phyloP scores from a whole-genome alignment of 2,113 vertebrate genomes.

The Cyrtonyx montezumae region DNA sequence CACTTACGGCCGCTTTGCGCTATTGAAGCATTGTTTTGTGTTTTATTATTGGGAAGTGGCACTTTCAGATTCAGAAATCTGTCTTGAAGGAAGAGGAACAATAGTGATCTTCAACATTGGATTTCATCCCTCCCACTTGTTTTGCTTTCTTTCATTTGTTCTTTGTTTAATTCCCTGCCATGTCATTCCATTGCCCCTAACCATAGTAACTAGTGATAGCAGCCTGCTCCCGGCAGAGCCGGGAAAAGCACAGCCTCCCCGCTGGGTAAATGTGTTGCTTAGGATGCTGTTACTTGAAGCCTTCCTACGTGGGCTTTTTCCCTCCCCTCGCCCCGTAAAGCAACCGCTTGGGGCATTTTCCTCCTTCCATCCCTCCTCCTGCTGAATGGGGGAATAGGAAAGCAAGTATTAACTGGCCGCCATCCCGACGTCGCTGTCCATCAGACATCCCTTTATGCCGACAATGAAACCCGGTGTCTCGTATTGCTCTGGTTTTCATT shows the following conservation, averaged over 20 bases:
- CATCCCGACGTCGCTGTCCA: neutral
- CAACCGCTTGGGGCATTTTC: neutral
- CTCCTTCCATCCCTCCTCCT: neutral
- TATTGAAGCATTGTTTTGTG: conserved; percentile 64
- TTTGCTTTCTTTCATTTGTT: conserved; percentile 66
- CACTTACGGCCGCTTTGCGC: neutral
- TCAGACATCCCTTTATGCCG: neutral
- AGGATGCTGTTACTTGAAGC: neutral
- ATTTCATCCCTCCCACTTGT: conserved; percentile 70
- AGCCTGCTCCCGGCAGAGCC: neutral
- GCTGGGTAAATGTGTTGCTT: neutral
- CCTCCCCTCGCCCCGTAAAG: fast-evolving
- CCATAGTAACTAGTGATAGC: conserved; percentile 63
- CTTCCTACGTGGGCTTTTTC: neutral
- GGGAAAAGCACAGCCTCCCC: neutral
- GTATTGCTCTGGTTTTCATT: neutral
- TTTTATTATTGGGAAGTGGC: conserved; percentile 59
- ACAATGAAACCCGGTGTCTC: neutral
- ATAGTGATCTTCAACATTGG: conserved; percentile 50
- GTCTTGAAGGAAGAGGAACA: conserved; percentile 53
- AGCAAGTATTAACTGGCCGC: fast-evolving
- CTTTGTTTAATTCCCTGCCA: conserved; percentile 63
- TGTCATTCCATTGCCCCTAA: conserved; percentile 58
- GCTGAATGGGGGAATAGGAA: neutral
- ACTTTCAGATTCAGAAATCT: conserved; percentile 67